A percentile compares a stretch with the other conserved stretches of the same genome.
Conservation (phyloP, 2,113 vertebrate species). For the Neolamprologus fasciatus region DNA sequence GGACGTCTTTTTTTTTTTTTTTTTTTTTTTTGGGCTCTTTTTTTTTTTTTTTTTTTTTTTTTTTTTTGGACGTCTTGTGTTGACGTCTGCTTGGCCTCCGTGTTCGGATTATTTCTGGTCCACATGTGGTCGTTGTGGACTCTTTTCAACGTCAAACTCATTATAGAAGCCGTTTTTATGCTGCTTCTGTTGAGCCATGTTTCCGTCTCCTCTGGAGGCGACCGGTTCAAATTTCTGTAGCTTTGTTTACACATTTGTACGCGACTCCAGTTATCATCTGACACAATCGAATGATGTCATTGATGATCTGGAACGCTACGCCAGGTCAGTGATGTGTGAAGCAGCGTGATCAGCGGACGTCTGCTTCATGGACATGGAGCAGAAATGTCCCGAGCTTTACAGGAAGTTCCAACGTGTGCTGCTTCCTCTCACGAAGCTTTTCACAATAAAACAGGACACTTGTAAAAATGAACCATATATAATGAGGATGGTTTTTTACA, state of each 20-base stretch:
- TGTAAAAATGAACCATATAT: not conserved
- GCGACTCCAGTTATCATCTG: not conserved
- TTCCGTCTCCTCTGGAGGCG: accelerated
- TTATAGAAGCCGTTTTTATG: not conserved
- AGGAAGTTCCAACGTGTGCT: not conserved
- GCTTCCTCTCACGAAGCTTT: not conserved
- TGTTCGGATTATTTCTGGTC: accelerated
- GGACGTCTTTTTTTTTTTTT: no score
- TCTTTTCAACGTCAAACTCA: not conserved
- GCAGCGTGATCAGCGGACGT: accelerated
- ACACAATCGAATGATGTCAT: accelerated
- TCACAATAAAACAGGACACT: not conserved
- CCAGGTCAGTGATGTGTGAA: not conserved
- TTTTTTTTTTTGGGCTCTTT: no score
- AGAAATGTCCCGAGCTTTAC: not conserved
- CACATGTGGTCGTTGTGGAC: not conserved
- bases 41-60: no score
- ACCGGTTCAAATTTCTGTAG: not conserved
- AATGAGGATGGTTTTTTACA: accelerated
- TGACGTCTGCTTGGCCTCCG: not conserved
- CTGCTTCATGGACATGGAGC: not conserved
- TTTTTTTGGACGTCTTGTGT: not conserved
- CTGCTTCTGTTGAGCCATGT: not conserved
- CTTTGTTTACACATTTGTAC: not conserved
- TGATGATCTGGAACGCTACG: not conserved